These are phyloP conservation scores for Cremastobaeus sp. DNA, from an alignment of 2,888 invertebrate species.

Conservation along the genomic window DNA sequence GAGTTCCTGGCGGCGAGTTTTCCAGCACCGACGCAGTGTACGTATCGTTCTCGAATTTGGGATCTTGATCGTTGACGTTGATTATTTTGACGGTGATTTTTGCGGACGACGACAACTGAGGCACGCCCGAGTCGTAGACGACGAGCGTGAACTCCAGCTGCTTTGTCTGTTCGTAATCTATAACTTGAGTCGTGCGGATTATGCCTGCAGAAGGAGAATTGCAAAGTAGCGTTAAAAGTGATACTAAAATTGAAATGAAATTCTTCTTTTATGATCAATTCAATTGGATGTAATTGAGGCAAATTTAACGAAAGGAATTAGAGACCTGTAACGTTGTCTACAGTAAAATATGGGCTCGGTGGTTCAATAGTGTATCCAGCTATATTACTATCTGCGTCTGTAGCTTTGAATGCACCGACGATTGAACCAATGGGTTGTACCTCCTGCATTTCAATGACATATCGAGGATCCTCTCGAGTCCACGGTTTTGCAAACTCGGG, in stretches of 20 bases:
- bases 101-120: slow-evolving; percentile 88
- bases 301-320: slow-evolving; percentile 17
- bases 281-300: background rate
- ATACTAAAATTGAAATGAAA: slow-evolving; percentile 1
- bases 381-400: slow-evolving; percentile 90
- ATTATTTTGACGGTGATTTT: slow-evolving; percentile 86
- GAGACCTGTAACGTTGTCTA: slow-evolving; percentile 88
- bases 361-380: slow-evolving; percentile 86
- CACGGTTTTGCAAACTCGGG: slow-evolving; percentile 85
- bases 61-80: slow-evolving; percentile 93
- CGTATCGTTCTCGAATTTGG: slow-evolving; percentile 83
- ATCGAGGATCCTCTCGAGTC: slow-evolving; percentile 83
- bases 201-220: slow-evolving; percentile 80
- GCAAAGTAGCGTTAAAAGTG: background rate
- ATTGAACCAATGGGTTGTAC: slow-evolving; percentile 90
- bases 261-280: no score
- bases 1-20: slow-evolving; percentile 86
- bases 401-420: slow-evolving; percentile 87
- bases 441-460: slow-evolving; percentile 85
- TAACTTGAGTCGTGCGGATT: slow-evolving; percentile 86
- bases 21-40: slow-evolving; percentile 88
- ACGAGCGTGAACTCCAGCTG: slow-evolving; percentile 87
- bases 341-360: slow-evolving; percentile 86
- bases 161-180: slow-evolving; percentile 91
- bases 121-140: slow-evolving; percentile 92